Conservation (phyloP, 2,797 vertebrate species). For the Dallia pectoralis region DNA sequence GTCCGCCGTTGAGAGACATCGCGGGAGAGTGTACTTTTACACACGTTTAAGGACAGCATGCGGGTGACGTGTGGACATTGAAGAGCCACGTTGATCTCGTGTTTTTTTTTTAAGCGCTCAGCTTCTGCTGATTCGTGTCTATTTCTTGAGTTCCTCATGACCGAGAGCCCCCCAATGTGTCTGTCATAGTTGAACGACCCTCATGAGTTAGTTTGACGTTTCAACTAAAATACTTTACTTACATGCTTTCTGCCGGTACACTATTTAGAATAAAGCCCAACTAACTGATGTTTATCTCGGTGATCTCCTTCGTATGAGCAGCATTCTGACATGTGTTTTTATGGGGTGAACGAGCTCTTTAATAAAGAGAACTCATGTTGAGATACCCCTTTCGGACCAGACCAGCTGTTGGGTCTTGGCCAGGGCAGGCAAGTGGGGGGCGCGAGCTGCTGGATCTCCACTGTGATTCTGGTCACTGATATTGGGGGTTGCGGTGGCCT, state of each 20-base stretch:
- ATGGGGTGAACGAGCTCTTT: neutral
- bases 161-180: constrained; percentile 10
- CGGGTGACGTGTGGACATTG: too few species aligned
- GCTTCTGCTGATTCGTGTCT: constrained; percentile 31
- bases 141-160: constrained; percentile 5
- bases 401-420: constrained; percentile 46
- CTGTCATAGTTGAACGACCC: too few species aligned
- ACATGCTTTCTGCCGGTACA: too few species aligned
- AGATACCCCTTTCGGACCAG: constrained; percentile 40
- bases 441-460: constrained; percentile 2
- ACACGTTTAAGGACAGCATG: too few species aligned
- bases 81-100: neutral
- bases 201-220: too few species aligned
- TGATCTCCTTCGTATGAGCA: neutral
- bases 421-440: constrained; percentile 4
- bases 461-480: constrained; percentile 57
- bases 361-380: neutral
- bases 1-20: too few species aligned
- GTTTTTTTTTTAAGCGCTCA: neutral
- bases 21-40: too few species aligned
- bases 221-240: too few species aligned
- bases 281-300: neutral
- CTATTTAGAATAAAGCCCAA: too few species aligned
- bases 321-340: neutral
- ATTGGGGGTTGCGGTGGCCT: constrained; percentile 34